Evolutionary conservation across 2,888 invertebrate species (phyloP), one percentile per base, ranked within the genome.

Genomic region (Xanthorhoe spadicearia): DNA sequence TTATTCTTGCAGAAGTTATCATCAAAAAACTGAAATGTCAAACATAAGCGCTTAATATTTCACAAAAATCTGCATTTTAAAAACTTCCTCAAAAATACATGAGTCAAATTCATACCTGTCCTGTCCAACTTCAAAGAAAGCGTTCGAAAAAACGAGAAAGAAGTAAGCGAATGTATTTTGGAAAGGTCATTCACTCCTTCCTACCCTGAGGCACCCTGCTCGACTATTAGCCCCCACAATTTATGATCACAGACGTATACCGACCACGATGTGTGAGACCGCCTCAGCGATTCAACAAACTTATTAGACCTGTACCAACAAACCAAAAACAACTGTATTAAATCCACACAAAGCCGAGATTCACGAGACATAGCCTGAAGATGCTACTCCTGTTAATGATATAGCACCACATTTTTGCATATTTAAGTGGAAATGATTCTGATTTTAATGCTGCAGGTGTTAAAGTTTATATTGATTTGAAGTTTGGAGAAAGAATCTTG

Each of bases 191-290:
- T 88, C 84, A 87, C 88, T 77, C 77, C 72, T 55, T 61, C 46
- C 69, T 69, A 70, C 77, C 89, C 82, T 73, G 72, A 73, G 88
- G 88, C 83, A 82, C 73, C 70, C 79, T 76, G 83, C 81, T 81
- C 84, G 77, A 84, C 83, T 85, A 87, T 86, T 86, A 86, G 78
- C 75, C 73, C 74, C 74, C 77, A 78, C 81, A 84, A 86, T 88
- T 88, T 88, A 88, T 85, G 86, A 80, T 81, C 81, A 78, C 84
- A 75, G 65, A 80, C 80, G 80, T 79, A 81, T 79, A 70, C 75
- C 68, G 78, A 81, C 80, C 81, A 80, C 82, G 79, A 87, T 76
- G 88, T 89, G 88, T 85, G 86, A 88, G 89, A 86, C 87, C 88
- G 88, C 88, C 89, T 83, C 23, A 53, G 54, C 43, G 73, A 70